A percentile compares a stretch with the other conserved stretches of the same genome.
phyloP scores from a whole-genome alignment of 2,797 vertebrate genomes.

The Spea hammondii region DNA sequence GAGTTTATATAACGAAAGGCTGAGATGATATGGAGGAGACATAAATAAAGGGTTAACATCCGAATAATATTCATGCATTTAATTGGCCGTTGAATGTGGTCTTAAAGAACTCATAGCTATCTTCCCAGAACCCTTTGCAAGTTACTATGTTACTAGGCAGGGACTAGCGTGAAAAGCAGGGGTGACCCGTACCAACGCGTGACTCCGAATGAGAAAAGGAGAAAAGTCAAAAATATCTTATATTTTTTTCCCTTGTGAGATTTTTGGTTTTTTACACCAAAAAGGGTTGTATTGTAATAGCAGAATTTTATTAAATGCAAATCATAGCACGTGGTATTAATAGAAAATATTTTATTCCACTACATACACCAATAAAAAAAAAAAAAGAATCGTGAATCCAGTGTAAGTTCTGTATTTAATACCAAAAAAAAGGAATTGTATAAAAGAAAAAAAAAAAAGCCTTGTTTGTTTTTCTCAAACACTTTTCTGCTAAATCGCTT shows the following conservation, averaged over 20 bases:
- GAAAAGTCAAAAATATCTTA: not conserved
- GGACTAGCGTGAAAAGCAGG: not conserved
- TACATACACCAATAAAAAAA: not conserved
- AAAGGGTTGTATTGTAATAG: not conserved
- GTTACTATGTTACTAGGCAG: not conserved
- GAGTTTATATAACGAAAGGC: not conserved
- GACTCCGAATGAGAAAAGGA: not conserved
- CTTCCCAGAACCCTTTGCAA: not conserved
- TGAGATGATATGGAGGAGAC: not conserved
- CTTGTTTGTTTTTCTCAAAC: no score
- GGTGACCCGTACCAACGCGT: no score
- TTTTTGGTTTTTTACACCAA: no score
- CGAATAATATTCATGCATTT: no score
- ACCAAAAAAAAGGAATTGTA: no score
- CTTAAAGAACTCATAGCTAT: not conserved
- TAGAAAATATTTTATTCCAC: not conserved
- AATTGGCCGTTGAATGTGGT: constrained; percentile 16
- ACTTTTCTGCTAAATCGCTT: no score
- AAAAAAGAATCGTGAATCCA: not conserved
- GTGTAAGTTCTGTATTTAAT: not conserved
- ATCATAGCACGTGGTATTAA: not conserved
- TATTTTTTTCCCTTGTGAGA: not conserved
- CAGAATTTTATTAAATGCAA: not conserved
- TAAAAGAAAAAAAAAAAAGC: no score
- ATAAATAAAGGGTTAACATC: not conserved